Evolutionary conservation across 2,888 invertebrate genomes (phyloP).

Genomic region (Scaptomyza polygonia): DNA sequence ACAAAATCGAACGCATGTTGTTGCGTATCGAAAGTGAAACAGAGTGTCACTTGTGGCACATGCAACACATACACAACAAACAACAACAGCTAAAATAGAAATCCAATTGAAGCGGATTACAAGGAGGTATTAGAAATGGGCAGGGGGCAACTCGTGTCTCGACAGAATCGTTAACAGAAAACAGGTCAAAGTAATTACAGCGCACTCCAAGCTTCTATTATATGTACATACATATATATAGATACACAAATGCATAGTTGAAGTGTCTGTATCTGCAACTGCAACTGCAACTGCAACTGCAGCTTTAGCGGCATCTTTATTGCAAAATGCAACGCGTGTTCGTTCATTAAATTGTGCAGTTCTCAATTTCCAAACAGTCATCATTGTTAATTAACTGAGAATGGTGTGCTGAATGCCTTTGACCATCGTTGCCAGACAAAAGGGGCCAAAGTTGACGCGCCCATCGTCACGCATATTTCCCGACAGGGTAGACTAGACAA

Average conservation of each 20-base stretch:
- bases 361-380: conserved; percentile 40
- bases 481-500: conserved; percentile 2
- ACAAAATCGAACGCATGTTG: conserved; percentile 36
- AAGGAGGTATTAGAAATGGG: conserved; percentile 12
- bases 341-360: conserved; percentile 12
- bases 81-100: conserved; percentile 33
- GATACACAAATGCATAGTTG: conserved; percentile 11
- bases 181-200: conserved; percentile 79
- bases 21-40: conserved; percentile 75
- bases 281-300: conserved; percentile 22
- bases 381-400: conserved; percentile 68
- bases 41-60: conserved; percentile 56
- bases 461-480: conserved; percentile 58
- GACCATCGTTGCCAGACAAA: conserved; percentile 11
- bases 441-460: conserved; percentile 53
- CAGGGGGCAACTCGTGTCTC: conserved; percentile 8
- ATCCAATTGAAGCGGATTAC: conserved; percentile 80
- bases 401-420: conserved; percentile 39
- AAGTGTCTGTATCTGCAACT: conserved; percentile 28
- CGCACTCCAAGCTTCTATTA: conserved; percentile 28
- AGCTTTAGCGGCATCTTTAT: conserved; percentile 29
- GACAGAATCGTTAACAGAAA: conserved; percentile 58
- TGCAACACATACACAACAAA: conserved; percentile 21
- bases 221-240: too few species aligned
- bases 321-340: conserved; percentile 29